Evolutionary conservation across 2,113 vertebrate species (phyloP), one percentile per base, ranked within the genome.

Genomic region (Trichechus manatus): DNA sequence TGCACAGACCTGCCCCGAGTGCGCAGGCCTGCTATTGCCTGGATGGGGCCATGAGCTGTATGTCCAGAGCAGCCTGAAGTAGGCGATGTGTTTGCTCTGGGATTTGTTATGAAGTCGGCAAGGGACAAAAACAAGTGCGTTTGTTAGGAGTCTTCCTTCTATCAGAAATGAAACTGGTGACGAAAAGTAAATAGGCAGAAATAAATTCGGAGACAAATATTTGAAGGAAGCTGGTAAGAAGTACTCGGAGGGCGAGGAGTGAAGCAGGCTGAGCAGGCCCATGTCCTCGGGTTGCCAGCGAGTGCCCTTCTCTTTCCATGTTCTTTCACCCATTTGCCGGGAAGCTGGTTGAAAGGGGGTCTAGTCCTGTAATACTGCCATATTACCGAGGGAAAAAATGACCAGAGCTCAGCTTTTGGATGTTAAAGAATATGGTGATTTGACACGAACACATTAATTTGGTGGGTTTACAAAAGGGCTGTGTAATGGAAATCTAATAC

Each of bases 251-350:
- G 9, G 6, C 27, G 42, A 53, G 27, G 50, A 53, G 27, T 39
- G 70, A 70, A 50, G 83, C 2, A 42, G 36, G 1, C 0, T 0
- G 23, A 17, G 56, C 31, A 3, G 29, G 74, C 0, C 0, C 0
- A 39, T 4, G 6, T 8, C n/a, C 6, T 7, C n/a, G 7, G 93
- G 31, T 4, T 36, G 64, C 22, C 17, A 13, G 63, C 22, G 66
- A 86, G 82, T 11, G 59, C 44, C 20, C 31, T 44, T 36, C 15
- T 20, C 59, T 42, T 36, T 27, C 19, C 1, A 1, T 1, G 1
- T 23, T 33, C 82, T 80, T 59, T 33, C 3, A 15, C 83, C 64
- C 47, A 9, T 22, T 13, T 75, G 64, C 50, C 22, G 25, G 89
- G 11, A 75, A 4, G 20, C 39, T 3, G 39, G 39, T 29, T 0